A percentile compares a stretch with the other conserved stretches of the same genome.
Conservation (phyloP, 2,797 vertebrate species). For the Mallotus villosus region DNA sequence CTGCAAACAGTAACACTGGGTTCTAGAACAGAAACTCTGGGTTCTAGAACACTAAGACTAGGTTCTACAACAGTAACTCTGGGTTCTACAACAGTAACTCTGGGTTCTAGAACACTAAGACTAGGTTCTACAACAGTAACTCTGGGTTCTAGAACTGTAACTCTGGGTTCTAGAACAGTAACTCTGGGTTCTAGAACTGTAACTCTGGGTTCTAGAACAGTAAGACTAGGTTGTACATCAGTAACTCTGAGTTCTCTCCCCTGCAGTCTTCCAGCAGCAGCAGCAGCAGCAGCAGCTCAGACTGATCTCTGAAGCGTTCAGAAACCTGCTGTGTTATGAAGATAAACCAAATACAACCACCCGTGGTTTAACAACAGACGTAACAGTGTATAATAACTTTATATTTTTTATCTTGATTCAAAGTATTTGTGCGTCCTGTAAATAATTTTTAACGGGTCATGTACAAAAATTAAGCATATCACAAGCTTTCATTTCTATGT, state of each 20-base stretch:
- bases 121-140: too few species aligned
- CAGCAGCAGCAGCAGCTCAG: constrained; percentile 65
- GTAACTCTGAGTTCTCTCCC: background rate
- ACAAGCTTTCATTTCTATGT: background rate
- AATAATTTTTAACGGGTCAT: background rate
- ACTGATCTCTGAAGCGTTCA: constrained; percentile 43
- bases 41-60: too few species aligned
- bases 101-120: too few species aligned
- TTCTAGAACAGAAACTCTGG: too few species aligned
- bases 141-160: too few species aligned
- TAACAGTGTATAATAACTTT: background rate
- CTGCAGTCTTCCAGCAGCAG: constrained; percentile 68
- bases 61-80: too few species aligned
- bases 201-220: too few species aligned
- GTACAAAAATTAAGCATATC: background rate
- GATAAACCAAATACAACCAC: background rate
- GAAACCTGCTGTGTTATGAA: background rate
- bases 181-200: too few species aligned
- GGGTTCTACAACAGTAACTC: too few species aligned
- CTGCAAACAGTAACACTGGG: too few species aligned
- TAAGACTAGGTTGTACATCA: too few species aligned
- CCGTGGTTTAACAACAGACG: background rate
- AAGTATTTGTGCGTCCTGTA: background rate
- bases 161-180: too few species aligned
- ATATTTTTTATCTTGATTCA: background rate